Base-by-base conservation (phyloP, 2,888 invertebrate species). In the Nowickia ferox region DNA sequence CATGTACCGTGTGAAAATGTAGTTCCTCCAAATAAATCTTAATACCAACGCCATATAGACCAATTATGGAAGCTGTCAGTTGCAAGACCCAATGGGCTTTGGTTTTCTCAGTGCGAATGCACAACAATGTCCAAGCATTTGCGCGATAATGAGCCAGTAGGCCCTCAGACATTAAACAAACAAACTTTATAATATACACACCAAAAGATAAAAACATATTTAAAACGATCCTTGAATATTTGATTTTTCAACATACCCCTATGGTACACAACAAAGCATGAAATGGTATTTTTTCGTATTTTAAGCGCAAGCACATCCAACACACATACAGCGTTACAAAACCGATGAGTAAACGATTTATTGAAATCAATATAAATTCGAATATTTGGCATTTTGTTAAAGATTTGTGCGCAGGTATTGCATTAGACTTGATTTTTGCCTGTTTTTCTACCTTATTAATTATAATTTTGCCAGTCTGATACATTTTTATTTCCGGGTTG, bases 81-180 rank as follows among this genome's bases (percentile, higher is more conserved):
- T 89, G 88, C 11, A 90, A 65, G 11, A 87, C 38, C 87, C 89
- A 89, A 78, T 90, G 90, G 0, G 87, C 72, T 8, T 82, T 84
- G 8, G 88, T 86, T 57, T 89, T 89, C 19, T 87, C 88, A 2
- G 87, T 66, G 10, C 89, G 88, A 51, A 80, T 69, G 68, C 88
- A 88, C 6, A 88, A 84, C 11, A 87, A 80, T 5, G 85, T 84
- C 59, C 84, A 61, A 8, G 87, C 80, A 82, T 89, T 90, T 40
- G 88, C 88, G 13, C 88, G 88, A 86, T 88, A 89, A 68, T 88
- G 87, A 22, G 88, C 87, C 83, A 90, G 83, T 8, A 90, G 71
- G 53, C 89, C 89, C 77, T 89, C 89, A 17, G 89, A 86, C 90
- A 90, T 89, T 15, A 90, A 84, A 42, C 87, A 87, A 46, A 89